These are phyloP conservation scores for Halisarca cf. caerulea DNA, from an alignment of 37 sponge, comb jelly and placozoan genomes.

Conservation along the genomic window DNA sequence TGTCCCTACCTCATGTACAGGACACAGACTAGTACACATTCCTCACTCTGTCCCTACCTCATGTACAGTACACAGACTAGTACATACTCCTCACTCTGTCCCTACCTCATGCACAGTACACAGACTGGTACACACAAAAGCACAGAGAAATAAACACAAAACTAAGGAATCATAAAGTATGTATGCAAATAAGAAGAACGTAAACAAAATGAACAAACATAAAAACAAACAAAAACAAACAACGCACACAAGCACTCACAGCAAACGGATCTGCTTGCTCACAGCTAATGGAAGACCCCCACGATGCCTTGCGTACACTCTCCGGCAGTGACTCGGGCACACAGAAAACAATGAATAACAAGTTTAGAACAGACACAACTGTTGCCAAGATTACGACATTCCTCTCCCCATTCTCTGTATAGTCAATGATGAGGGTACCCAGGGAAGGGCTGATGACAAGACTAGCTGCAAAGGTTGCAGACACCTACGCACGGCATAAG, in stretches of 20 bases:
- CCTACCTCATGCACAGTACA: too few species aligned
- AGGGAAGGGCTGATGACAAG: slow-evolving; percentile 87
- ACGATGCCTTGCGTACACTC: slow-evolving; percentile 48
- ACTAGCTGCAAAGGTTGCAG: slow-evolving; percentile 92
- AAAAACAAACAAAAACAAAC: too few species aligned
- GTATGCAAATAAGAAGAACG: too few species aligned
- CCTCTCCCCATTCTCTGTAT: slow-evolving; percentile 44
- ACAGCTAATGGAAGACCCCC: slow-evolving; percentile 84
- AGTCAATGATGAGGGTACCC: slow-evolving; percentile 57
- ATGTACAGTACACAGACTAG: not conserved
- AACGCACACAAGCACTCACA: slow-evolving; percentile 40
- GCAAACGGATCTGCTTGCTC: slow-evolving; percentile 91
- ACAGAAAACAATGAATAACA: slow-evolving; percentile 76
- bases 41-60: too few species aligned
- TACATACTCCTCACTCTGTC: too few species aligned
- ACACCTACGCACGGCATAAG: slow-evolving; percentile 48
- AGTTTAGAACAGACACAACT: slow-evolving; percentile 70
- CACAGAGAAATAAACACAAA: not conserved
- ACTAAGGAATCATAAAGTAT: too few species aligned
- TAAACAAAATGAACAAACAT: too few species aligned
- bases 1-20: too few species aligned
- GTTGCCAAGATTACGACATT: slow-evolving; percentile 82
- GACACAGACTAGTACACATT: too few species aligned
- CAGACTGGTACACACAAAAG: too few species aligned
- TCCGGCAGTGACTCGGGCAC: slow-evolving; percentile 86